Conservation (phyloP, 2,113 vertebrate species). For the Budorcas taxicolor region DNA sequence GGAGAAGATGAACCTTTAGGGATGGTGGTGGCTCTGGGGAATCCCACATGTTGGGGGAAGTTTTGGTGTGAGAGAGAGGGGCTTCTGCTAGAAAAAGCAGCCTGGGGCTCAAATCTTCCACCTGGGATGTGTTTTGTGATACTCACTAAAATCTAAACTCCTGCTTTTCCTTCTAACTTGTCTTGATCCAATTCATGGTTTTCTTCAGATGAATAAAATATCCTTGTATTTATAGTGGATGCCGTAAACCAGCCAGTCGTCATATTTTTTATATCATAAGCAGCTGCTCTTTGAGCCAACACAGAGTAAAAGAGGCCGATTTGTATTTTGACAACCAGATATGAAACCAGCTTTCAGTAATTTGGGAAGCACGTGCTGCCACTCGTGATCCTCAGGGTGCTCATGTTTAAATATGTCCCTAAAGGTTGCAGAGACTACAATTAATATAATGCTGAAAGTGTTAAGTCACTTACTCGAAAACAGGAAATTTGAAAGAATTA, state of each 20-base stretch:
- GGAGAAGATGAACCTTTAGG: neutral
- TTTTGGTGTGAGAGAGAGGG: neutral
- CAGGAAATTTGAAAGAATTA: conserved; percentile 74
- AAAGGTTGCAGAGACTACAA: conserved; percentile 28
- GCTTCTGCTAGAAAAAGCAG: conserved; percentile 2
- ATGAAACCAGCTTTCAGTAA: conserved; percentile 68
- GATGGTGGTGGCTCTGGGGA: neutral
- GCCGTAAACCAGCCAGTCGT: conserved; percentile 61
- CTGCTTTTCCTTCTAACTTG: conserved; percentile 41
- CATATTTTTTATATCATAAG: conserved; percentile 72
- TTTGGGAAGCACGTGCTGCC: conserved; percentile 62
- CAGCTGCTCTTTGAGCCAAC: conserved; percentile 73
- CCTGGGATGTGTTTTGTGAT: conserved; percentile 37
- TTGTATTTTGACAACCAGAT: conserved; percentile 72
- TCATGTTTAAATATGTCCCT: conserved; percentile 63
- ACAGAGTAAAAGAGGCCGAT: conserved; percentile 32
- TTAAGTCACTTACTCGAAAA: conserved; percentile 52
- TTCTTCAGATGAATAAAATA: conserved; percentile 62
- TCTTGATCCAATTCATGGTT: conserved; percentile 57
- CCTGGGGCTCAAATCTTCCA: neutral
- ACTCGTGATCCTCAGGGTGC: conserved; percentile 41
- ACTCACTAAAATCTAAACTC: conserved; percentile 43
- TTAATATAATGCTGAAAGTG: conserved; percentile 42
- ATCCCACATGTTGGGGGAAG: neutral
- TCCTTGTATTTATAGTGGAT: conserved; percentile 68